phyloP scores from a whole-genome alignment of 2,797 vertebrate species.

The Novumbra hubbsi region DNA sequence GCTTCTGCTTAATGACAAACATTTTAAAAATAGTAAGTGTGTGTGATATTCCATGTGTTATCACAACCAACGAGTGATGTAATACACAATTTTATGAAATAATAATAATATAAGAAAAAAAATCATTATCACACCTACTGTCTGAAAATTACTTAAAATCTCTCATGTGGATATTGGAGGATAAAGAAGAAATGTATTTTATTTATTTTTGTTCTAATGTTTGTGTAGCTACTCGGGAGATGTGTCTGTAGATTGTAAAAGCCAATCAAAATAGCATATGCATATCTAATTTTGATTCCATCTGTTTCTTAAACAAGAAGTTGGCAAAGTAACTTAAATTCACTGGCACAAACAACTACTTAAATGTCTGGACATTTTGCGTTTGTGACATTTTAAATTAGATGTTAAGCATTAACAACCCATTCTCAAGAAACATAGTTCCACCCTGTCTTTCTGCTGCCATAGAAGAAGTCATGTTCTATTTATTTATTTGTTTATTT shows the following conservation, averaged over 20 bases:
- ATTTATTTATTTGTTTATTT: neutral
- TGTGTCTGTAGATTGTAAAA: constrained; percentile 13
- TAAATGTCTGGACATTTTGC: constrained; percentile 17
- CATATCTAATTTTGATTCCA: constrained; percentile 38
- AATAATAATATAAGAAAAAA: too few species aligned
- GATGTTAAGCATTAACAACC: neutral
- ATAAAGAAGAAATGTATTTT: constrained; percentile 24
- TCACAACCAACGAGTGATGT: too few species aligned
- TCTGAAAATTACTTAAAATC: too few species aligned
- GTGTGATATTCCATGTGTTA: too few species aligned
- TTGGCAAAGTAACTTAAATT: constrained; percentile 14
- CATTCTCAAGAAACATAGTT: neutral
- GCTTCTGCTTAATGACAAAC: too few species aligned
- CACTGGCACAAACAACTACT: neutral
- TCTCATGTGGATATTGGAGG: constrained; percentile 12
- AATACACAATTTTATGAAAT: too few species aligned
- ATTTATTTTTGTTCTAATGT: constrained; percentile 30
- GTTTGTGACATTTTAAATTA: constrained; percentile 8
- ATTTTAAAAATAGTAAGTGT: too few species aligned
- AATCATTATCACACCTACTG: too few species aligned
- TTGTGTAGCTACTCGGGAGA: constrained; percentile 17
- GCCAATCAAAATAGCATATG: constrained; percentile 20
- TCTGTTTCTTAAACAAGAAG: constrained; percentile 26
- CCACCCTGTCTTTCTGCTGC: neutral
- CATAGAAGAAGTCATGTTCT: neutral